These are phyloP conservation scores for Serripes groenlandicus DNA, from an alignment of 2,888 invertebrate species.

Conservation along the genomic window DNA sequence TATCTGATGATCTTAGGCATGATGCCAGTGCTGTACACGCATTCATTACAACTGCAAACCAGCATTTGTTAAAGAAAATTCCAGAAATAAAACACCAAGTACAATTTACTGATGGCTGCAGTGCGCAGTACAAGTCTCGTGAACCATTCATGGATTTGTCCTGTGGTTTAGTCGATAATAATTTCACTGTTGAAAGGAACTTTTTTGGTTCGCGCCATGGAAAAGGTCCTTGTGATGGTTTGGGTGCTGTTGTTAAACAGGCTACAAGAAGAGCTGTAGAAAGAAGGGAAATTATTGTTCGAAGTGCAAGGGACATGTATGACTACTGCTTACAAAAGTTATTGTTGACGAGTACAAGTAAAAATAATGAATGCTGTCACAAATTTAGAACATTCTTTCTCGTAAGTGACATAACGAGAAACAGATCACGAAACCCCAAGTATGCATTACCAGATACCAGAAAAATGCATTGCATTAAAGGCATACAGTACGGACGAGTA, in stretches of 20 bases:
- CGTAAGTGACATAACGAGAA: no score
- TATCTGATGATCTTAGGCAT: slow-evolving; percentile 28
- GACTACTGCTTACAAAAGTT: slow-evolving; percentile 9
- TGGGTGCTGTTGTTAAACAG: slow-evolving; percentile 27
- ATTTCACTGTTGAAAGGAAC: neutral
- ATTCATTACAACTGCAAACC: neutral
- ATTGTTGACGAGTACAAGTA: neutral
- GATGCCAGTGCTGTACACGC: slow-evolving; percentile 16
- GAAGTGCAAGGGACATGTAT: slow-evolving; percentile 2
- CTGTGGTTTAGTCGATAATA: neutral
- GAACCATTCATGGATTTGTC: slow-evolving; percentile 7
- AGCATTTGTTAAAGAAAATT: neutral
- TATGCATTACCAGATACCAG: neutral
- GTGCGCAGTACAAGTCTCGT: slow-evolving; percentile 32
- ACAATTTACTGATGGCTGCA: slow-evolving; percentile 34
- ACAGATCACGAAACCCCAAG: slow-evolving; percentile 7
- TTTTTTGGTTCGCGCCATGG: slow-evolving; percentile 44
- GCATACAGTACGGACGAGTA: neutral
- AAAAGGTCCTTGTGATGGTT: slow-evolving; percentile 28
- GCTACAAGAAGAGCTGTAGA: slow-evolving; percentile 13
- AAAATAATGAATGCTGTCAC: slow-evolving; percentile 14
- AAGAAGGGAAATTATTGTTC: slow-evolving; percentile 10
- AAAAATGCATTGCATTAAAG: neutral
- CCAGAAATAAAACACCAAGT: slow-evolving; percentile 5
- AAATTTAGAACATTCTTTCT: slow-evolving; percentile 29